Evolutionary conservation across 2,888 invertebrate genomes (phyloP), one percentile per base, ranked within the genome.

Genomic region (Hemistola chrysoprasaria): DNA sequence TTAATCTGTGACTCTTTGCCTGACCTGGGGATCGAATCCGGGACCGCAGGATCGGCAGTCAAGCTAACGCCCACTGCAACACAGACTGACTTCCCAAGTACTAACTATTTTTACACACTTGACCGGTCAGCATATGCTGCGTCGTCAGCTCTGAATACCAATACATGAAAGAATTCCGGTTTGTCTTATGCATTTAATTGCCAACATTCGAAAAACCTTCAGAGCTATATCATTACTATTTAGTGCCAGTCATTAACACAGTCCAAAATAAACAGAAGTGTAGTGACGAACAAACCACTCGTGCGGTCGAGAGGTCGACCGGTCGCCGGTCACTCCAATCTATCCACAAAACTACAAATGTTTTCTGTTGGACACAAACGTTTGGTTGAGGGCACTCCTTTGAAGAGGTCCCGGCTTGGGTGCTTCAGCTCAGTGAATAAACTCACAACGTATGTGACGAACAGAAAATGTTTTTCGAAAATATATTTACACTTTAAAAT

Each of bases 271-370:
- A 47, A 48, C 46, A 38, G 7, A 29, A 39, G 43, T 45, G 40
- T 41, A 43, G 27, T 40, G 41, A 48, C 33, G 32, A 29, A n/a
- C 36, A 25, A 37, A 40, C 34, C 65, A 61, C 68, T 73, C 69
- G 59, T 54, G 53, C 62, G 67, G 67, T 68, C 64, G 71, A 72
- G 75, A 63, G 73, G 71, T 72, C 69, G 65, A 16, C 16, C 16
- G 16, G n/a, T 27, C 36, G 43, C 52, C 65, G 64, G 64, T 43
- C 43, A 29, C 33, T 34, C 38, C 25, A 25, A 39, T 26, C 29
- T 39, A 62, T 68, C 58, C 59, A 16, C 16, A 16, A 16, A 16
- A 16, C 16, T 2, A 66, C 66, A 69, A 69, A 71, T 67, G 71
- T 67, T 69, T 70, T 64, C 47, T 53, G 32, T 56, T 49, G 42